Evolutionary conservation across 2,113 vertebrate species (phyloP).

Genomic region (Istiophorus platypterus): DNA sequence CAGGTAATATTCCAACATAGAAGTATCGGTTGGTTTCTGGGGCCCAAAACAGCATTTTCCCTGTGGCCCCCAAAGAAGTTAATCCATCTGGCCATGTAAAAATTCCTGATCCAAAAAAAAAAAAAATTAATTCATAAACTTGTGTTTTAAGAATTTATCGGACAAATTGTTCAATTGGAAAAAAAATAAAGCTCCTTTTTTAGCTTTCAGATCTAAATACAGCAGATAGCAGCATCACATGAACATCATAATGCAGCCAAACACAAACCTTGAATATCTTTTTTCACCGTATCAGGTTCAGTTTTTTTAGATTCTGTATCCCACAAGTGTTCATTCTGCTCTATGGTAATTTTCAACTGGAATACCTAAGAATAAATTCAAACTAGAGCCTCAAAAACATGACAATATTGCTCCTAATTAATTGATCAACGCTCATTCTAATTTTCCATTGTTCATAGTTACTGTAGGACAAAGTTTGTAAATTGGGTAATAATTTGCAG

Average conservation of each 20-base stretch:
- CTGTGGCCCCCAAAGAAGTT: not conserved
- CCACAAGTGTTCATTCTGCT: not conserved
- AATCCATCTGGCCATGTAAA: not conserved
- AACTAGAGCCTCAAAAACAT: not conserved
- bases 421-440: no score
- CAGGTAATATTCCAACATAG: not conserved
- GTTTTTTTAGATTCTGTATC: not conserved
- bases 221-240: not conserved
- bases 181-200: not conserved
- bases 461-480: not conserved
- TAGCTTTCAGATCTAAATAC: not conserved
- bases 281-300: not conserved
- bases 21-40: not conserved
- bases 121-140: not conserved
- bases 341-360: no score
- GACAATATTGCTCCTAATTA: no score
- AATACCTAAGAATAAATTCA: not conserved
- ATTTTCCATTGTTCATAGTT: no score
- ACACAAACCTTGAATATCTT: conserved; percentile 1
- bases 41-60: no score
- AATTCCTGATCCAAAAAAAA: no score
- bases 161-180: not conserved
- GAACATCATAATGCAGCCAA: not conserved
- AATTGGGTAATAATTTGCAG: not conserved
- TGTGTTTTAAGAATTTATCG: not conserved